Evolutionary conservation across 2,797 vertebrate genomes (phyloP).

Genomic region (Enteromius viviparus): DNA sequence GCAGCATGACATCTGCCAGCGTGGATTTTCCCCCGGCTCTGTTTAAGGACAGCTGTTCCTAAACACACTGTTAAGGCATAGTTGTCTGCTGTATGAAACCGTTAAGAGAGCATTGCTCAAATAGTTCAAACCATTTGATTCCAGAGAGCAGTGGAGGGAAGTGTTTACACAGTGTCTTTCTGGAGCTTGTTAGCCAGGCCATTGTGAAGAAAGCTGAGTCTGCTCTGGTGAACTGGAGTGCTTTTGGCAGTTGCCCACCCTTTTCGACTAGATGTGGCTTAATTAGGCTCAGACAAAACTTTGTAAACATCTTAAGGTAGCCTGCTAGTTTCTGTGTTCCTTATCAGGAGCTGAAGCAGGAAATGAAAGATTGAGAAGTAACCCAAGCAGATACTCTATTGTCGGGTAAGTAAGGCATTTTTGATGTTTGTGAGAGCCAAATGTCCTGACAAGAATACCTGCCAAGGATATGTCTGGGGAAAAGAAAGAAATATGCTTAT

Average conservation of each 20-base stretch:
- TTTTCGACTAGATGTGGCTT: slow-evolving; percentile 57
- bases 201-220: slow-evolving; percentile 51
- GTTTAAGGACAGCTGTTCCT: slow-evolving; percentile 42
- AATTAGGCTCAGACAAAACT: slow-evolving; percentile 45
- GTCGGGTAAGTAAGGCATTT: background rate
- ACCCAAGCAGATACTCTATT: background rate
- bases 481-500: background rate
- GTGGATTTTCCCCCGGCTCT: slow-evolving; percentile 70
- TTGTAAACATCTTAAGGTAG: slow-evolving; percentile 60
- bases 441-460: background rate
- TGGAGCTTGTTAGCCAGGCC: slow-evolving; percentile 58
- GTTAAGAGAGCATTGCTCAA: slow-evolving; percentile 71
- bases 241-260: slow-evolving; percentile 66
- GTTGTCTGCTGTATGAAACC: slow-evolving; percentile 74
- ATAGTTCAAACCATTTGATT: slow-evolving; percentile 76
- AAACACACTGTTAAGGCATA: slow-evolving; percentile 75
- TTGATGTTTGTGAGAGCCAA: slow-evolving; percentile 1
- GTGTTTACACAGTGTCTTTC: slow-evolving; percentile 65
- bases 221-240: slow-evolving; percentile 48
- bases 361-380: background rate
- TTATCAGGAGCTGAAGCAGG: slow-evolving; percentile 42
- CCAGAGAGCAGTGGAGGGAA: slow-evolving; percentile 62
- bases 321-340: slow-evolving; percentile 6
- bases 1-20: slow-evolving; percentile 80
- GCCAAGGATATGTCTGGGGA: background rate